Conservation (phyloP, 2,113 vertebrate genomes). For the Ictalurus furcatus region DNA sequence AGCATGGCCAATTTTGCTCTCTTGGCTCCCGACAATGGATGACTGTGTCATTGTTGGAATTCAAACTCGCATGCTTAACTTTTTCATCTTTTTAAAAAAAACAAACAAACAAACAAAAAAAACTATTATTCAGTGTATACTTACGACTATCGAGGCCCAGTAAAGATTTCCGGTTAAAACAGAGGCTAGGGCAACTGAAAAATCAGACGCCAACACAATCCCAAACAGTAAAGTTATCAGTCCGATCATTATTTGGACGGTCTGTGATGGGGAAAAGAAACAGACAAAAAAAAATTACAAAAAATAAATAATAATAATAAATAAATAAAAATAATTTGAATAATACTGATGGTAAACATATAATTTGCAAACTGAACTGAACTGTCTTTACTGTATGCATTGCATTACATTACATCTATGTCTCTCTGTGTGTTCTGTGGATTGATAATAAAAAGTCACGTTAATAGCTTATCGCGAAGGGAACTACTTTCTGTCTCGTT, state of each 20-base stretch:
- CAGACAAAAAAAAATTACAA: neutral
- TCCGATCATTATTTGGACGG: slow-evolving; percentile 45
- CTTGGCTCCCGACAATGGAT: neutral
- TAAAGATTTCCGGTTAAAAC: slow-evolving; percentile 15
- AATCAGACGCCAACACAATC: neutral
- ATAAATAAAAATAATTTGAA: neutral
- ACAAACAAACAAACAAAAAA: too few relatives aligned
- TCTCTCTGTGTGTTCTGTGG: neutral
- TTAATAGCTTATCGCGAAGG: neutral
- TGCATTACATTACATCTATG: neutral
- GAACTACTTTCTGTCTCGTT: neutral
- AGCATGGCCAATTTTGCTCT: neutral
- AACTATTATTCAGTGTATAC: neutral
- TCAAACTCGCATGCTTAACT: neutral
- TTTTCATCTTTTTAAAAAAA: neutral
- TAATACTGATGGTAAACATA: neutral
- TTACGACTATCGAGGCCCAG: slow-evolving; percentile 49
- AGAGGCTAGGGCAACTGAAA: neutral
- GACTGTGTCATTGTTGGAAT: neutral
- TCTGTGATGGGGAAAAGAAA: slow-evolving; percentile 8
- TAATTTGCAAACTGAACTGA: neutral
- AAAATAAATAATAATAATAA: neutral
- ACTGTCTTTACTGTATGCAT: too few relatives aligned
- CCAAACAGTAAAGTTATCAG: slow-evolving; percentile 29
- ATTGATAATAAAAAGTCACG: neutral